phyloP scores from a whole-genome alignment of 1,140 invertebrate genomes.

The Doryteuthis pealeii region DNA sequence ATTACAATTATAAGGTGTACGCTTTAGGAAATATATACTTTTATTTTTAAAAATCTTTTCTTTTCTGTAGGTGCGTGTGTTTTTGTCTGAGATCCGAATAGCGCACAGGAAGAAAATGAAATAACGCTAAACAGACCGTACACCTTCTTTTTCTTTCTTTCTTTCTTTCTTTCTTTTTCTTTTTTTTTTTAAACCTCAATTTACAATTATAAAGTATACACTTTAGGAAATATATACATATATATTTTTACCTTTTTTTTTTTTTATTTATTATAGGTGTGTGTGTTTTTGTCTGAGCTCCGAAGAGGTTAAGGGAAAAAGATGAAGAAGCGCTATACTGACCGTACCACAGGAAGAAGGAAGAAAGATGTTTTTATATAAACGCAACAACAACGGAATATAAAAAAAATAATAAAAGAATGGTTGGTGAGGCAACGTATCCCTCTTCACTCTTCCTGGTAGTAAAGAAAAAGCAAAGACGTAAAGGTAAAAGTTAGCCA shows the following conservation, averaged over 20 bases:
- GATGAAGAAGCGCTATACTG: background rate
- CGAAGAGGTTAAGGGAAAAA: background rate
- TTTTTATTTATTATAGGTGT: background rate
- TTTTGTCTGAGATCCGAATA: background rate
- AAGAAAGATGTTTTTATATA: background rate
- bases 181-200: background rate
- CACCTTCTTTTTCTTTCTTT: too few species aligned
- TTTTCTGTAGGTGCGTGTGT: background rate
- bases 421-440: slow-evolving; percentile 3
- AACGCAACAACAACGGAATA: background rate
- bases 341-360: too few species aligned
- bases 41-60: background rate
- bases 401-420: slow-evolving; percentile 14
- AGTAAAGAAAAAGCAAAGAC: too few species aligned
- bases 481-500: too few species aligned
- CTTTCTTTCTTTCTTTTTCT: background rate
- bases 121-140: background rate
- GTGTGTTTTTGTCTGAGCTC: background rate
- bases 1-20: background rate
- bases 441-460: too few species aligned
- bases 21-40: background rate
- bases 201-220: background rate
- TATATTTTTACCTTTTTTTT: background rate
- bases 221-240: background rate
- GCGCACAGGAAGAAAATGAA: background rate